These are phyloP conservation scores for Coptotermes formosanus DNA, from an alignment of 1,140 invertebrate species.

Conservation along the genomic window DNA sequence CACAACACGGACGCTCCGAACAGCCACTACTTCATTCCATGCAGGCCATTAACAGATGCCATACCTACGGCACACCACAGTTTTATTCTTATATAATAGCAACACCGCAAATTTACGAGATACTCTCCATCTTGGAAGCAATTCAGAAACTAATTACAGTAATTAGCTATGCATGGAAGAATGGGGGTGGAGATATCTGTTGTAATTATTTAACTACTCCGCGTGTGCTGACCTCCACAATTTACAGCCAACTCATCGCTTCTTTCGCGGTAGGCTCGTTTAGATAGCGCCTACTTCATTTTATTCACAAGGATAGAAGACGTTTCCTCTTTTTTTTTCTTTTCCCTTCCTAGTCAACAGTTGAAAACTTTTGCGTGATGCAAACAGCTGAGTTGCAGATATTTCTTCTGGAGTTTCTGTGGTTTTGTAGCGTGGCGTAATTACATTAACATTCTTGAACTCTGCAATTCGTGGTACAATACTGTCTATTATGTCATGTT, in stretches of 20 bases:
- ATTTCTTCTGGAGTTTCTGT: not conserved
- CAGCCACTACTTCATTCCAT: not conserved
- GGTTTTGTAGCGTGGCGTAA: not conserved
- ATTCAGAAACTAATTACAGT: constrained; percentile 19
- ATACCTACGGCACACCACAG: not conserved
- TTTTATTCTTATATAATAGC: constrained; percentile 8
- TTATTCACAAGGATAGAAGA: not conserved
- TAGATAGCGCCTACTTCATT: not conserved
- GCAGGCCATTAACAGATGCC: not conserved
- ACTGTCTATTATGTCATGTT: not conserved
- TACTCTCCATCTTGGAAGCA: constrained; percentile 8
- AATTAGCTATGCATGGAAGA: not conserved
- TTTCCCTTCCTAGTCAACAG: not conserved
- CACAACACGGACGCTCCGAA: not conserved
- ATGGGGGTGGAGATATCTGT: not conserved
- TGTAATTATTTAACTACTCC: constrained; percentile 2
- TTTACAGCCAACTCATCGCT: constrained; percentile 8
- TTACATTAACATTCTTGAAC: not conserved
- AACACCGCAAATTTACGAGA: not conserved
- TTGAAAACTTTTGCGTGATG: not conserved
- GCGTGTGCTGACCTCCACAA: not conserved
- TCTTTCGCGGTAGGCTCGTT: not conserved
- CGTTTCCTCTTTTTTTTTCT: not conserved
- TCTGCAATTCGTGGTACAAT: not conserved
- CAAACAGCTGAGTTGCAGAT: not conserved